Base-by-base conservation (phyloP, 2,888 invertebrate species). In the Cataglyphis cursor region DNA sequence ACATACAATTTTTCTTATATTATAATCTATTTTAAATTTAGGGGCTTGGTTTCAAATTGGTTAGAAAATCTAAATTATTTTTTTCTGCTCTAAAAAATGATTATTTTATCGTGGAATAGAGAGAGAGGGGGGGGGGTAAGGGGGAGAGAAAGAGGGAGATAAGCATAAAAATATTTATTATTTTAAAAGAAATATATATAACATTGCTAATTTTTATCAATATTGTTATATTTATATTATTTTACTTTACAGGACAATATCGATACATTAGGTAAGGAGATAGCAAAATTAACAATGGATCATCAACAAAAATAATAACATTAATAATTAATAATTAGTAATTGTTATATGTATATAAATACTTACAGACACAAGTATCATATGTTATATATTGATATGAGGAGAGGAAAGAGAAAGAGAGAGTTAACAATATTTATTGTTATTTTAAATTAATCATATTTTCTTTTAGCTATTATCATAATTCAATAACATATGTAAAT, bases 251-350 rank as follows among this genome's bases (percentile, higher is more conserved):
- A 97, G 97, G 97, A 97, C 95, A 97, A 97, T 93, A 96, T 98
- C 90, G 97, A 98, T 93, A 98, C 97, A 0, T 94, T 98, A 66
- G 97, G 97, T 48, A 96, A 96, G 72, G 98, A 98, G 95, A 97
- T 98, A 76, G 97, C 97, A 18, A 96, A 96, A 92, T 95, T 98
- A 93, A 95, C 95, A 2, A 94, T 95, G 84, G 94, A 94, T 75
- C 95, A 95, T 83, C 93, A 93, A 73, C 92, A 92, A 75, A 90
- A 87, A 74, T 85, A 91, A 85, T 41, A 44, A 44, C 15, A 81
- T 85, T 66, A 24, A 78, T 21, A 86, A 85, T 15, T 90, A 70
- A 73, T 44, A 59, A 78, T 31, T 75, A 73, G n/a, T 51, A 51
- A 21, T 68, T 73, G 21, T 82, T 74, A 82, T 18, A 73, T 82